phyloP scores from a whole-genome alignment of 1,140 invertebrate genomes.

The Helicoverpa zea region DNA sequence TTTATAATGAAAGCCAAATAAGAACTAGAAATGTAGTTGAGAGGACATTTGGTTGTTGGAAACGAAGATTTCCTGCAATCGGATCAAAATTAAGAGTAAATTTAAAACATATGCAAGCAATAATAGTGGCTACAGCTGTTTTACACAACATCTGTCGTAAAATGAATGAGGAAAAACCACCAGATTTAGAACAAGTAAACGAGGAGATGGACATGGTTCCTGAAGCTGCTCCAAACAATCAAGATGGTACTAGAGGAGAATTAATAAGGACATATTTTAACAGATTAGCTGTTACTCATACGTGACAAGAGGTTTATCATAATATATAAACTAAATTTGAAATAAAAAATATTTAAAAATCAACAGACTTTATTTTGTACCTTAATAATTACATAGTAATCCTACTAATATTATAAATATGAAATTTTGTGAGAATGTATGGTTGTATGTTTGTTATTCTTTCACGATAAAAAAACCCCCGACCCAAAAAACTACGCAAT shows the following conservation, averaged over 20 bases:
- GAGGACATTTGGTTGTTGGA: constrained; percentile 53
- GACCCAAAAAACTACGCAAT: no score
- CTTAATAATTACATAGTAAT: no score
- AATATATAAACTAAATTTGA: background rate
- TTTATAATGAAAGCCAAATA: constrained; percentile 50
- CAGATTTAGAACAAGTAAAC: background rate
- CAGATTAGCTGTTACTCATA: constrained; percentile 16
- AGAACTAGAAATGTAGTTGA: constrained; percentile 51
- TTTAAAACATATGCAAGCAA: background rate
- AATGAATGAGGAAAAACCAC: constrained; percentile 19
- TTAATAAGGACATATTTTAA: constrained; percentile 30
- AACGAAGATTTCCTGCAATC: constrained; percentile 50
- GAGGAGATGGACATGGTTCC: background rate
- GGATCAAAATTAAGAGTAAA: background rate
- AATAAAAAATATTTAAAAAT: background rate
- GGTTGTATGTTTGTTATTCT: no score
- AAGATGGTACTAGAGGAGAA: background rate
- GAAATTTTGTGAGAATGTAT: no score
- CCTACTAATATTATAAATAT: no score
- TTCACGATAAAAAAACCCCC: no score
- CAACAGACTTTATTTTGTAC: no score
- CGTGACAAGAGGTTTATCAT: background rate
- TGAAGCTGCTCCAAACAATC: background rate
- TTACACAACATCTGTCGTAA: constrained; percentile 45
- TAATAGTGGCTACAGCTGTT: constrained; percentile 40